Conservation (phyloP, 2,113 vertebrate genomes). For the Holacanthus passer region DNA sequence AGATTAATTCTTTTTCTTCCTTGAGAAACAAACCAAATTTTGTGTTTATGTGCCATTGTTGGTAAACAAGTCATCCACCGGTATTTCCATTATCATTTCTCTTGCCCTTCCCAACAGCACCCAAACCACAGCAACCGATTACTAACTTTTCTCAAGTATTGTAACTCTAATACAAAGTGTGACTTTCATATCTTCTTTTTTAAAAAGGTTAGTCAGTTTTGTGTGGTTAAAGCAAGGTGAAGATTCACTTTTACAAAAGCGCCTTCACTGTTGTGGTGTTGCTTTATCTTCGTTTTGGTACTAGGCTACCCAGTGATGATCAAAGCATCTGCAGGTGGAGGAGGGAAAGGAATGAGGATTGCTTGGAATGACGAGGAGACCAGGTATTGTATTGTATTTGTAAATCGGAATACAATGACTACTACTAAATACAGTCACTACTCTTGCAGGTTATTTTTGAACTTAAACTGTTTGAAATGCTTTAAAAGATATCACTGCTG, state of each 20-base stretch:
- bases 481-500: background rate
- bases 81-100: too few species aligned
- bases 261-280: background rate
- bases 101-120: too few species aligned
- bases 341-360: slow-evolving; percentile 99
- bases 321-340: slow-evolving; percentile 98
- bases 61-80: too few species aligned
- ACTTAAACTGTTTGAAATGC: background rate
- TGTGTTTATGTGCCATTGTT: too few species aligned
- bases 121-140: too few species aligned
- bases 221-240: background rate
- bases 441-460: background rate
- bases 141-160: too few species aligned
- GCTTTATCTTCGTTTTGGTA: slow-evolving; percentile 6
- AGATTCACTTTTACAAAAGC: background rate
- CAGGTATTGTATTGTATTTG: slow-evolving; percentile 82
- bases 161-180: too few species aligned
- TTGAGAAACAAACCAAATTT: too few species aligned
- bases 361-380: slow-evolving; percentile 97
- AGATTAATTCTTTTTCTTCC: too few species aligned
- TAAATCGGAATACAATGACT: background rate
- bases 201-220: background rate
- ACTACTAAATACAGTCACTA: background rate
- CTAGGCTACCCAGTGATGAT: slow-evolving; percentile 99
- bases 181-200: too few species aligned